These are phyloP conservation scores for Tetramorium bicarinatum DNA, from an alignment of 2,888 invertebrate genomes.

Conservation along the genomic window DNA sequence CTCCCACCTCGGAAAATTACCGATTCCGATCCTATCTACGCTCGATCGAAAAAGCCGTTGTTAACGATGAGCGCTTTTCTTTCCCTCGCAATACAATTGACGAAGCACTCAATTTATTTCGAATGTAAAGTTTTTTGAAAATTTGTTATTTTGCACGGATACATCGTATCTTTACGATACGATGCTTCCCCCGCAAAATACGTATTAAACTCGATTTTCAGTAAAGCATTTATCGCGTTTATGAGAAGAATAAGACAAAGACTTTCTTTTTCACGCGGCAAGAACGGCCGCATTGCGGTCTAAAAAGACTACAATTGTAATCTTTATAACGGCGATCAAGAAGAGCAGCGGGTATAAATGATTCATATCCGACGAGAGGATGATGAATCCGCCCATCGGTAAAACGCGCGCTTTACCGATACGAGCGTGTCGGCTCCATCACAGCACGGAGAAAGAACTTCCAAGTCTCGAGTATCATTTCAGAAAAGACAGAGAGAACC, in stretches of 20 bases:
- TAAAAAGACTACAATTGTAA: neutral
- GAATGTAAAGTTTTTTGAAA: neutral
- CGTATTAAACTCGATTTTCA: too few relatives aligned
- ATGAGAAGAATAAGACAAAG: neutral
- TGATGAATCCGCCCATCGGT: slow-evolving; percentile 48
- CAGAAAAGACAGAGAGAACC: neutral
- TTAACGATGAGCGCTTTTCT: slow-evolving; percentile 10
- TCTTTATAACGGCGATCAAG: slow-evolving; percentile 4
- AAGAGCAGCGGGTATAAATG: slow-evolving; percentile 30
- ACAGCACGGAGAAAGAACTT: slow-evolving; percentile 69
- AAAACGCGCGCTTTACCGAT: slow-evolving; percentile 17
- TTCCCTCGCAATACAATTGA: neutral
- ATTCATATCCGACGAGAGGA: slow-evolving; percentile 13
- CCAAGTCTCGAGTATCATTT: slow-evolving; percentile 29
- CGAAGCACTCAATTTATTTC: neutral
- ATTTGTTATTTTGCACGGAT: neutral
- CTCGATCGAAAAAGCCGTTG: slow-evolving; percentile 47
- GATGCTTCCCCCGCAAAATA: too few relatives aligned
- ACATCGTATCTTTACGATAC: neutral
- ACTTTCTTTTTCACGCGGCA: neutral
- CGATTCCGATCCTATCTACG: slow-evolving; percentile 57
- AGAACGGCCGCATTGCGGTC: neutral
- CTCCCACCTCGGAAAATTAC: slow-evolving; percentile 31
- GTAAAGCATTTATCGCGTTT: neutral
- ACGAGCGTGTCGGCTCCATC: slow-evolving; percentile 39